Evolutionary conservation across 2,113 vertebrate genomes (phyloP).

Genomic region (Nothocercus nigrocapillus): DNA sequence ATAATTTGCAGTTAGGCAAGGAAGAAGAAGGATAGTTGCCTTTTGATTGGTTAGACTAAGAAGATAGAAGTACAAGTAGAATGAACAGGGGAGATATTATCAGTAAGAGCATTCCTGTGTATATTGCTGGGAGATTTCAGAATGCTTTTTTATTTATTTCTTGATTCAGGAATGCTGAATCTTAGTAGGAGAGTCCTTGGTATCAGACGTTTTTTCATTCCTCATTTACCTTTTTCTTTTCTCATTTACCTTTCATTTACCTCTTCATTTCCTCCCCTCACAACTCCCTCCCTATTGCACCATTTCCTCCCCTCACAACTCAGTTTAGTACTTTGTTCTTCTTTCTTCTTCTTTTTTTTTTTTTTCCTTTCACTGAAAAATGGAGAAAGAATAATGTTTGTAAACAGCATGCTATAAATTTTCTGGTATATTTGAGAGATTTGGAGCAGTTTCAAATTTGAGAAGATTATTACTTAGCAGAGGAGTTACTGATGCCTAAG

Average conservation of each 20-base stretch:
- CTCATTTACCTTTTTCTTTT: not conserved
- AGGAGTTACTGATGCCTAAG: not conserved
- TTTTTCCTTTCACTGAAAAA: not conserved
- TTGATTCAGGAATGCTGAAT: not conserved
- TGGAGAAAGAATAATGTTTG: not conserved
- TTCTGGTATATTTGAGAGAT: not conserved
- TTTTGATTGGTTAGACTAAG: not conserved
- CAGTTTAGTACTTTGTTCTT: not conserved
- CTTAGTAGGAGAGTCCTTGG: not conserved
- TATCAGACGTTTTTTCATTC: not conserved
- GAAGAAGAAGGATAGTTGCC: not conserved
- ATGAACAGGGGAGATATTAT: not conserved
- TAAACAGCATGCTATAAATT: not conserved
- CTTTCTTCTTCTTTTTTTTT: not conserved
- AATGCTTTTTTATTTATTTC: not conserved
- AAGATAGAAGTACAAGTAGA: not conserved
- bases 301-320: not conserved
- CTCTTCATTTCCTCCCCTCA: not conserved
- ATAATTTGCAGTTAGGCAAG: not conserved
- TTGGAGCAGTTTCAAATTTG: not conserved
- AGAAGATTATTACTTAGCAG: not conserved
- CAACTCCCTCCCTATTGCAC: not conserved
- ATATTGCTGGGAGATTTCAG: not conserved
- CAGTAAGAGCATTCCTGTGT: not conserved
- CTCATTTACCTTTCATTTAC: not conserved